A percentile compares a stretch with the other conserved stretches of the same genome.
phyloP scores from a whole-genome alignment of 2,797 vertebrate genomes.

The Antennarius maculatus region DNA sequence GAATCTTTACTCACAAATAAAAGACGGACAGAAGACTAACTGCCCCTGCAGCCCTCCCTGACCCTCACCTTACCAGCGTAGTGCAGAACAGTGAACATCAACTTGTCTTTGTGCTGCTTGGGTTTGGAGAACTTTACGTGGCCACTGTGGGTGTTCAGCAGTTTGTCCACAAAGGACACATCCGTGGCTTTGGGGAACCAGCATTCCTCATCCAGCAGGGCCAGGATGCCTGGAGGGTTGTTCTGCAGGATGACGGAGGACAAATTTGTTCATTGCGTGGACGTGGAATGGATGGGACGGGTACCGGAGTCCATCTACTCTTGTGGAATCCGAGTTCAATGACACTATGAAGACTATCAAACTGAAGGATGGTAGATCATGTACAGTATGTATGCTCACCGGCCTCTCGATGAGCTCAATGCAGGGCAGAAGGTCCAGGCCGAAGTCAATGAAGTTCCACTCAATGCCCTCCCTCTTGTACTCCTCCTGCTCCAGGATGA shows the following conservation, averaged over 20 bases:
- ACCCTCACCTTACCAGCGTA: constrained; percentile 92
- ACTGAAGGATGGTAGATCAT: not conserved
- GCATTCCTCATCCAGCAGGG: constrained; percentile 95
- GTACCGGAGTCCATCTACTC: no score
- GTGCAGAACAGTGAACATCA: constrained; percentile 91
- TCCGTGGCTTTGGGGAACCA: constrained; percentile 99
- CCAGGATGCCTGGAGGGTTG: constrained; percentile 94
- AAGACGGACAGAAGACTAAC: no score
- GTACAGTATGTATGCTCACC: constrained; percentile 72
- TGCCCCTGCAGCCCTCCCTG: no score
- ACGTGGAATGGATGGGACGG: not conserved
- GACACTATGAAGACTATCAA: not conserved
- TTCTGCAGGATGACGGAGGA: constrained; percentile 78
- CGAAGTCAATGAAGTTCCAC: constrained; percentile 96
- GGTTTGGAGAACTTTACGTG: constrained; percentile 94
- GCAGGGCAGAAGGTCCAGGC: constrained; percentile 84
- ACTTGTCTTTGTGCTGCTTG: constrained; percentile 95
- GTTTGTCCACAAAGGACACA: constrained; percentile 93
- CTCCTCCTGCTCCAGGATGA: constrained; percentile 94
- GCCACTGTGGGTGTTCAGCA: constrained; percentile 85
- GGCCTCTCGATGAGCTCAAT: constrained; percentile 89
- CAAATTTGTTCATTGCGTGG: not conserved
- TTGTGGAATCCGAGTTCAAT: not conserved
- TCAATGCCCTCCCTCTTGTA: constrained; percentile 94
- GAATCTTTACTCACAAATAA: no score